A percentile compares a stretch with the other conserved stretches of the same genome.
phyloP scores from a whole-genome alignment of 2,888 invertebrate genomes.

The Athrips mouffetella region DNA sequence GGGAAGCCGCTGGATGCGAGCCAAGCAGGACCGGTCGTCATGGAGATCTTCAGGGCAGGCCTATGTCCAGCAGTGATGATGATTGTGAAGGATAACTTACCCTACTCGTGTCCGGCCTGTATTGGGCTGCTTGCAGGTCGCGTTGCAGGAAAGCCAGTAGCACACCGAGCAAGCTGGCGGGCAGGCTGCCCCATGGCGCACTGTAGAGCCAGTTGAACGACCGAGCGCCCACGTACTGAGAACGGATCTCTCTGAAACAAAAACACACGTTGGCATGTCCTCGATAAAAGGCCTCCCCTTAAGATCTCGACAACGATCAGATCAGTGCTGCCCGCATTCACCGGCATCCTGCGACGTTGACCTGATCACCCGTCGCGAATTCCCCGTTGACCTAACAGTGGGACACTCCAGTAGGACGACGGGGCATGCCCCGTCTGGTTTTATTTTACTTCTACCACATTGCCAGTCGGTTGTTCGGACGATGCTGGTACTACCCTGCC shows the following conservation, averaged over 20 bases:
- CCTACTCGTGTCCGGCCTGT: background rate
- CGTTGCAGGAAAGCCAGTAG: constrained; percentile 40
- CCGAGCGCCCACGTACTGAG: constrained; percentile 25
- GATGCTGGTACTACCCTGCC: too few species aligned
- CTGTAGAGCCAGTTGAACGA: constrained; percentile 52
- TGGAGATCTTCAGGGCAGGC: constrained; percentile 35
- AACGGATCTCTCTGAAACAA: background rate
- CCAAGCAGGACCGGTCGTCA: too few species aligned
- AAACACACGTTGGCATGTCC: background rate
- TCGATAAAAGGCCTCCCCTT: background rate
- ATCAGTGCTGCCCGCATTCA: too few species aligned
- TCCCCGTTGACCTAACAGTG: too few species aligned
- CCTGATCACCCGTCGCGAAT: too few species aligned
- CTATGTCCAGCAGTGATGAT: constrained; percentile 2
- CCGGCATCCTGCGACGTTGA: too few species aligned
- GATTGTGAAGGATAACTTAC: background rate
- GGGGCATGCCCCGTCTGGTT: too few species aligned
- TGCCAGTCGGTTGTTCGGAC: too few species aligned
- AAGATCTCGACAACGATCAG: too few species aligned
- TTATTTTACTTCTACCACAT: too few species aligned
- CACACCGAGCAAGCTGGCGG: constrained; percentile 46
- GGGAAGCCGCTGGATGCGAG: too few species aligned
- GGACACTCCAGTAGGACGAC: too few species aligned
- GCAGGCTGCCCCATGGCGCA: constrained; percentile 54
- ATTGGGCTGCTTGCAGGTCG: background rate